Evolutionary conservation across 2,888 invertebrate species (phyloP).

Genomic region (Pterostichus madidus): DNA sequence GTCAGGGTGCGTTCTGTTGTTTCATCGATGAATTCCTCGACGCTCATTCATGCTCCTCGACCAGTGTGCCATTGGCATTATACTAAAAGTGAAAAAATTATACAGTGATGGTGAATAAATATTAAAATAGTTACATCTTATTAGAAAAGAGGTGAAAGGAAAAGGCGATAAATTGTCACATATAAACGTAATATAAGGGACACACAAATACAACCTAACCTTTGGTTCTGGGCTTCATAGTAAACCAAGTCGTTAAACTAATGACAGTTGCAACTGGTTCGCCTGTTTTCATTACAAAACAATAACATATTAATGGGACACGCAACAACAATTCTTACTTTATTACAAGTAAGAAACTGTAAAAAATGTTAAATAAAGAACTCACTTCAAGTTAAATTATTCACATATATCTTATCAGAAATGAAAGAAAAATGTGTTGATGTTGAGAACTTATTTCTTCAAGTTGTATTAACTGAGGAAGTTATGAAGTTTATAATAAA

Average conservation of each 20-base stretch:
- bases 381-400: neutral
- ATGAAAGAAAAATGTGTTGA: neutral
- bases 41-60: too few species aligned
- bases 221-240: slow-evolving; percentile 78
- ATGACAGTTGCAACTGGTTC: slow-evolving; percentile 73
- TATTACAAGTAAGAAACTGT: neutral
- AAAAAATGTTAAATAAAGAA: slow-evolving; percentile 10
- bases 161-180: neutral
- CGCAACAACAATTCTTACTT: neutral
- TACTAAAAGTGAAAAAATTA: too few species aligned
- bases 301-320: slow-evolving; percentile 30
- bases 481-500: slow-evolving; percentile 8
- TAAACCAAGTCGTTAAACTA: slow-evolving; percentile 80
- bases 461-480: neutral
- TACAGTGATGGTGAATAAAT: too few species aligned
- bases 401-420: neutral
- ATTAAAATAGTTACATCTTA: neutral
- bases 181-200: slow-evolving; percentile 23
- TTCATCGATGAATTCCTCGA: too few species aligned
- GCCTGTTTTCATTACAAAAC: slow-evolving; percentile 56
- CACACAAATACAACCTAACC: slow-evolving; percentile 74
- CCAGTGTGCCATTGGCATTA: too few species aligned
- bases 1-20: too few species aligned
- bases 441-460: neutral
- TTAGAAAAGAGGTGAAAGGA: slow-evolving; percentile 16